Evolutionary conservation across 2,888 invertebrate genomes (phyloP).

Genomic region (Polyommatus iphigenia): DNA sequence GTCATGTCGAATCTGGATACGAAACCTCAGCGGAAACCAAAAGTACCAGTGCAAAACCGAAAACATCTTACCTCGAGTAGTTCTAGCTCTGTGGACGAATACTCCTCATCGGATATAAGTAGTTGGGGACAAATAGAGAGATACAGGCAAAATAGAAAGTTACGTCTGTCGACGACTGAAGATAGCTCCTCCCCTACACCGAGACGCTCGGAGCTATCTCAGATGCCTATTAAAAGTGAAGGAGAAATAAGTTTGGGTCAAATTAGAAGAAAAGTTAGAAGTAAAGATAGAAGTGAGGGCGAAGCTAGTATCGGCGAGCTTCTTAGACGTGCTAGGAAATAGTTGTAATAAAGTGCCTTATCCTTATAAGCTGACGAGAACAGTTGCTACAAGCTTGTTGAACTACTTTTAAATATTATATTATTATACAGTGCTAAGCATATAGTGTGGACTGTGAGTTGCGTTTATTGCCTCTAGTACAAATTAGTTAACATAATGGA

Average conservation of each 20-base stretch:
- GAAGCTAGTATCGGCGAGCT: slow-evolving; percentile 54
- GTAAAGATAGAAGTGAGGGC: slow-evolving; percentile 52
- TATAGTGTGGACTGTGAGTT: slow-evolving; percentile 39
- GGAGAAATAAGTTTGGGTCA: slow-evolving; percentile 62
- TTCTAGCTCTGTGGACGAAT: slow-evolving; percentile 65
- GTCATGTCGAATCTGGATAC: slow-evolving; percentile 58
- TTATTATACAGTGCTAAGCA: slow-evolving; percentile 38
- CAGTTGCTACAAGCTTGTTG: neutral
- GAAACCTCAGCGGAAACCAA: slow-evolving; percentile 35
- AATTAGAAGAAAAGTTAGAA: slow-evolving; percentile 43
- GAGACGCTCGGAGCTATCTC: slow-evolving; percentile 53
- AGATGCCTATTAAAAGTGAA: slow-evolving; percentile 62
- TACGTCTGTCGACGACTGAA: slow-evolving; percentile 51
- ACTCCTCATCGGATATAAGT: slow-evolving; percentile 68
- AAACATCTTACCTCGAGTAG: slow-evolving; percentile 45
- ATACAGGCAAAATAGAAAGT: slow-evolving; percentile 52
- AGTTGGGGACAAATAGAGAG: slow-evolving; percentile 68
- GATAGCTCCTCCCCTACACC: slow-evolving; percentile 56
- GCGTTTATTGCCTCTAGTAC: slow-evolving; percentile 62
- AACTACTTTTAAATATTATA: neutral
- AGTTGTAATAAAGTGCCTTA: slow-evolving; percentile 35
- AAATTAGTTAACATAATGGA: slow-evolving; percentile 60
- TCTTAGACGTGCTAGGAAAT: slow-evolving; percentile 30
- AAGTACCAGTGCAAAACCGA: slow-evolving; percentile 42
- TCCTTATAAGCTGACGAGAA: neutral